A percentile compares a stretch with the other conserved stretches of the same genome.
phyloP scores from a whole-genome alignment of 2,888 invertebrate species.

The Megastigmus dorsalis region DNA sequence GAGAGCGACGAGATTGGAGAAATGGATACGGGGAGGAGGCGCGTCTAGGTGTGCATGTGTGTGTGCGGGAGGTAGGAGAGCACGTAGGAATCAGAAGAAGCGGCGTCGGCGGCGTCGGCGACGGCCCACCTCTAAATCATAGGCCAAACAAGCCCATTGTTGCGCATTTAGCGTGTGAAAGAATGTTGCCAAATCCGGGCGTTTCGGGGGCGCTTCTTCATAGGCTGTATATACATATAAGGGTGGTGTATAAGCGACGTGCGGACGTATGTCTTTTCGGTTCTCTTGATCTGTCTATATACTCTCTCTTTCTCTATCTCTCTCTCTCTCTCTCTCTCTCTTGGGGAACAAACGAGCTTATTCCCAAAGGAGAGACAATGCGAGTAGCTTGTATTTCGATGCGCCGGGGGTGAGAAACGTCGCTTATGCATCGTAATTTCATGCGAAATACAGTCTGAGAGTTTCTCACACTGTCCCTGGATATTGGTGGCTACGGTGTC shows the following conservation, averaged over 20 bases:
- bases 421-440: background rate
- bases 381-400: conserved; percentile 10
- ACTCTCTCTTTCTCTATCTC: too few relatives aligned
- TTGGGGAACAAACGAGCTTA: background rate
- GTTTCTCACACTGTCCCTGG: conserved; percentile 36
- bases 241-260: too few relatives aligned
- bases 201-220: too few relatives aligned
- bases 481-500: too few relatives aligned
- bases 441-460: conserved; percentile 18
- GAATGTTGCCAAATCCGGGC: conserved; percentile 66
- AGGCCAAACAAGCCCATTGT: conserved; percentile 72
- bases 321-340: too few relatives aligned
- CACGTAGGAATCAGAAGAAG: conserved; percentile 35
- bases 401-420: conserved; percentile 28
- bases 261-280: too few relatives aligned
- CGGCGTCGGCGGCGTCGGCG: conserved; percentile 41
- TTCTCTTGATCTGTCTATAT: too few relatives aligned
- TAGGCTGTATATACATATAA: too few relatives aligned
- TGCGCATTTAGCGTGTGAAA: conserved; percentile 72
- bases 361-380: background rate
- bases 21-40: background rate
- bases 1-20: background rate
- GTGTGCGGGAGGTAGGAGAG: conserved; percentile 7
- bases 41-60: background rate
- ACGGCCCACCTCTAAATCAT: conserved; percentile 68